phyloP scores from a whole-genome alignment of 2,888 invertebrate species.

The Coremacera marginata region DNA sequence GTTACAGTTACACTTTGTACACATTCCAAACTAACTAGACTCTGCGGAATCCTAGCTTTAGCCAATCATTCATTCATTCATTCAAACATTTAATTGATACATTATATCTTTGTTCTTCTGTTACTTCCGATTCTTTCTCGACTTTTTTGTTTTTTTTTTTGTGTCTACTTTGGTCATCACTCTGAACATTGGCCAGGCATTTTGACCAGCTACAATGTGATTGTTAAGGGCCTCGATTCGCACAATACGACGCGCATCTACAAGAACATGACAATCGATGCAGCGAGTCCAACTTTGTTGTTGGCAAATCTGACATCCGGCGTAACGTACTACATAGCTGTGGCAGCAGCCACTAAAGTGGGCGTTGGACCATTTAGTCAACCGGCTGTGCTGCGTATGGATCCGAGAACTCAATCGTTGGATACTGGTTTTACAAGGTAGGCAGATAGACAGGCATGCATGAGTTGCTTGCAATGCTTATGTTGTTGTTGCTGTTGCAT shows the following conservation, averaged over 20 bases:
- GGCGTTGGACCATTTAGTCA: slow-evolving; percentile 85
- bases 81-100: slow-evolving; percentile 46
- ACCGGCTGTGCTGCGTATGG: slow-evolving; percentile 75
- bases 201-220: slow-evolving; percentile 85
- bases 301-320: slow-evolving; percentile 86
- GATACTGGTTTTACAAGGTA: slow-evolving; percentile 69
- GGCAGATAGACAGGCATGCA: slow-evolving; percentile 17
- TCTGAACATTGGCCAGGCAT: slow-evolving; percentile 64
- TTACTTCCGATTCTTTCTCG: not conserved
- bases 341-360: slow-evolving; percentile 85
- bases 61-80: slow-evolving; percentile 13
- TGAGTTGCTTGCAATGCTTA: not conserved
- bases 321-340: slow-evolving; percentile 85
- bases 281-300: slow-evolving; percentile 78
- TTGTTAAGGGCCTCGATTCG: slow-evolving; percentile 74
- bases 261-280: slow-evolving; percentile 80
- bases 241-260: slow-evolving; percentile 73
- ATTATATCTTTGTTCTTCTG: slow-evolving; percentile 52
- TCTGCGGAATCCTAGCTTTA: slow-evolving; percentile 2
- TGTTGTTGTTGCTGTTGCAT: slow-evolving; percentile 6
- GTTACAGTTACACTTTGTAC: not conserved
- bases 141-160: slow-evolving; percentile 6
- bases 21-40: slow-evolving; percentile 33
- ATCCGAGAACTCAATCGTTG: slow-evolving; percentile 72
- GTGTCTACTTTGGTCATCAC: not conserved